These are phyloP conservation scores for Mormoops blainvillei DNA, from an alignment of 2,113 vertebrate species.

Conservation along the genomic window DNA sequence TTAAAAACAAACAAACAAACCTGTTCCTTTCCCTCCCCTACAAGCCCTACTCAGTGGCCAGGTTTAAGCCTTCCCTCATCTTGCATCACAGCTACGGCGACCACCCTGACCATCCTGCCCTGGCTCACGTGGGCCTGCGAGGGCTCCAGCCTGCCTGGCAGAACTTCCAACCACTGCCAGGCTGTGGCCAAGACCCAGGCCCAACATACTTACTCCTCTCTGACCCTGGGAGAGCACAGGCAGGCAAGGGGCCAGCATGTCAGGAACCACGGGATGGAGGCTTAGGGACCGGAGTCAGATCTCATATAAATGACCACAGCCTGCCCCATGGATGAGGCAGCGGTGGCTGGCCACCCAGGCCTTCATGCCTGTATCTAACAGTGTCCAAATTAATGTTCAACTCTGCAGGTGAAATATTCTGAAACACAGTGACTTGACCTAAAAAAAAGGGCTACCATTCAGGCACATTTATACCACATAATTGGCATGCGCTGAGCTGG, in stretches of 20 bases:
- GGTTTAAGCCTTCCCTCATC: neutral
- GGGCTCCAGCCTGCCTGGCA: neutral
- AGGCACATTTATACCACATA: neutral
- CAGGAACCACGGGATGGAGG: neutral
- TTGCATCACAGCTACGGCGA: accelerated
- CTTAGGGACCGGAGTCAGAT: neutral
- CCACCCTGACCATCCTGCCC: neutral
- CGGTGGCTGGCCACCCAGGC: too few species aligned
- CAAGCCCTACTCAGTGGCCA: neutral
- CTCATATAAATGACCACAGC: neutral
- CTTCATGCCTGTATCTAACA: neutral
- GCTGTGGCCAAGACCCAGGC: neutral
- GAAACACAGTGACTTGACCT: neutral
- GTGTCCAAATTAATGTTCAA: neutral
- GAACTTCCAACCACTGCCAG: neutral
- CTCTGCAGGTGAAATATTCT: neutral
- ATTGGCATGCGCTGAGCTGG: neutral
- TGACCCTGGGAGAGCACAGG: neutral
- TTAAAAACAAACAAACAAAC: neutral
- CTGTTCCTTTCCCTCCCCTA: neutral
- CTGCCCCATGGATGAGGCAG: neutral
- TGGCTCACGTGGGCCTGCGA: neutral
- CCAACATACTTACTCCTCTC: neutral
- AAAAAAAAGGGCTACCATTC: neutral
- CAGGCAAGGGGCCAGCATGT: neutral